Conservation (phyloP, 2,113 vertebrate genomes). For the Amblyopsis rosae region DNA sequence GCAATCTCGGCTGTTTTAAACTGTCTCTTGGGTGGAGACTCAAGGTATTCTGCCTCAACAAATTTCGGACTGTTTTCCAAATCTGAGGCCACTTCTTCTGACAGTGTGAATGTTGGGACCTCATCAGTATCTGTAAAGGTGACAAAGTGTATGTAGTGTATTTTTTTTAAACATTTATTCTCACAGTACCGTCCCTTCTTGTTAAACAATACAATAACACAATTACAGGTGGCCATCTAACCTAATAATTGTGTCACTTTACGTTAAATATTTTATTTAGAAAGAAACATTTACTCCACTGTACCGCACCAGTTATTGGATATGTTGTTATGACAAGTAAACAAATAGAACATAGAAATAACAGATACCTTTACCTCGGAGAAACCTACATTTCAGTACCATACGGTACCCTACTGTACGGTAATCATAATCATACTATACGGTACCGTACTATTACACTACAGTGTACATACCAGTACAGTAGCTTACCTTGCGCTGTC, state of each 20-base stretch:
- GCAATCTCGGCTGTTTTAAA: conserved; percentile 82
- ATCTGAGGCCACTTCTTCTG: conserved; percentile 44
- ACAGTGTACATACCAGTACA: not conserved
- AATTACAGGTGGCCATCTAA: too few relatives aligned
- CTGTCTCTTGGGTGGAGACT: conserved; percentile 60
- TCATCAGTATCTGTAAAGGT: conserved; percentile 52
- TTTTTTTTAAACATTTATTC: not conserved
- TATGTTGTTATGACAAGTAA: not conserved
- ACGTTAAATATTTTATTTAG: not conserved
- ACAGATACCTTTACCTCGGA: too few relatives aligned
- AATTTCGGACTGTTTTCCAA: conserved; percentile 64
- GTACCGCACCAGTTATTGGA: too few relatives aligned
- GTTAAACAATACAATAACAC: too few relatives aligned
- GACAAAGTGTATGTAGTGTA: not conserved
- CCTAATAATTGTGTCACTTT: too few relatives aligned
- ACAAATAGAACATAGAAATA: not conserved
- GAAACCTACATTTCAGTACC: too few relatives aligned
- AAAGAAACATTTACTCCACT: too few relatives aligned
- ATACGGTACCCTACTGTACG: too few relatives aligned
- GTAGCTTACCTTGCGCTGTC: conserved; percentile 54
- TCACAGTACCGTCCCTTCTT: too few relatives aligned
- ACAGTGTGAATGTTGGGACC: conserved; percentile 24
- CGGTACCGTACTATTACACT: too few relatives aligned
- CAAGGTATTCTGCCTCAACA: conserved; percentile 54
- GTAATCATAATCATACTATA: too few relatives aligned